Evolutionary conservation across 2,797 vertebrate species (phyloP).

Genomic region (Garrulus glandarius): DNA sequence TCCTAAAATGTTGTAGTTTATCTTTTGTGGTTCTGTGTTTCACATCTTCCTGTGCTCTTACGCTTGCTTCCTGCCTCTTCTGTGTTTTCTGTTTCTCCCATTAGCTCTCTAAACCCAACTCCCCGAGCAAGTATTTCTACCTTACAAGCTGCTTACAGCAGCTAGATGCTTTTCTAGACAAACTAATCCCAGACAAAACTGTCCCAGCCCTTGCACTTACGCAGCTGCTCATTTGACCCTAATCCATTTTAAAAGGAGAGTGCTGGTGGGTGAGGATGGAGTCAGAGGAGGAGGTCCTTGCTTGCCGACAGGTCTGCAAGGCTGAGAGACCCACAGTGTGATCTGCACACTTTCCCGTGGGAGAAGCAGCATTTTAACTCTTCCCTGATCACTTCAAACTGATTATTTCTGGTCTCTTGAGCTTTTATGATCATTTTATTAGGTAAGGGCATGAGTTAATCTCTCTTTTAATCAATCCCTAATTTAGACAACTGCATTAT

Average conservation of each 20-base stretch:
- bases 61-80: conserved; percentile 13
- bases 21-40: conserved; percentile 4
- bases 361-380: neutral
- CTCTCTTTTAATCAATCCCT: neutral
- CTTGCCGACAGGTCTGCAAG: neutral
- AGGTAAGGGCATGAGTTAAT: neutral
- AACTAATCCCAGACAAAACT: conserved; percentile 32
- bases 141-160: neutral
- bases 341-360: neutral
- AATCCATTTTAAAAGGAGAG: conserved; percentile 14
- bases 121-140: conserved; percentile 32
- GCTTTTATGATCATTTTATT: neutral
- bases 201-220: neutral
- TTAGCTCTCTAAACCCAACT: neutral
- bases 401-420: neutral
- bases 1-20: neutral
- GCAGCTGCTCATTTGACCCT: conserved; percentile 22
- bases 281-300: neutral
- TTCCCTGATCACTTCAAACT: neutral
- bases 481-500: conserved; percentile 1
- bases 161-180: neutral
- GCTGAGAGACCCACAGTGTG: neutral
- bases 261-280: neutral
- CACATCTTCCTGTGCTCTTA: conserved; percentile 24
- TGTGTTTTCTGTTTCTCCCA: conserved; percentile 20